Evolutionary conservation across 2,888 invertebrate genomes (phyloP), one percentile per base, ranked within the genome.

Genomic region (Nasonovia ribisnigri): DNA sequence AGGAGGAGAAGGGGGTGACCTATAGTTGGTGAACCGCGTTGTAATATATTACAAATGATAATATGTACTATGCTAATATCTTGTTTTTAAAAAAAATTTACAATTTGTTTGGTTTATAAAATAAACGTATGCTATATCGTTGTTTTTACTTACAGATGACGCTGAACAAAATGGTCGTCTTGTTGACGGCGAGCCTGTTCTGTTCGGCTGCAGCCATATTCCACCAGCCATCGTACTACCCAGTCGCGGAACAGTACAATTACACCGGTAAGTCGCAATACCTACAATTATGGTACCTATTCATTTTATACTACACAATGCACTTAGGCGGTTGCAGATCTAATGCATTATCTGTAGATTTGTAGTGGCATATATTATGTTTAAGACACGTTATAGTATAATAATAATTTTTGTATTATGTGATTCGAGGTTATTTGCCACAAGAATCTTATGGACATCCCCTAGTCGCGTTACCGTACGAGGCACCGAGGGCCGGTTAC

Each of bases 111-210:
- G 20, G 36, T 8, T 77, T 36, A 77, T 20, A 42, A 77, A 77
- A 77, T 36, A 36, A 57, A 3, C 3, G 2, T 20, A 20, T 77
- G 42, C 36, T 77, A 77, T 36, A 77, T 36, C 20, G 8, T 36
- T 0, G n/a, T 4, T 92, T 46, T 90, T n/a, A 29, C 84, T 93
- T 86, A 26, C 90, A 93, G 93, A 93, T 93, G 93, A 86, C 90
- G 93, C 86, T 86, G 90, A 93, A 48, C 90, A 93, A 93, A 60
- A 86, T 90, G 84, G 29, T 84, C 60, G 90, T 93, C 60, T 48
- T 90, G 36, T 36, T 93, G 57, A 84, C 90, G 46, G 90, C 93
- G 10, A 90, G 86, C 46, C 84, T 93, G 26, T 46, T 93, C 42
- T 93, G 93, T 29, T 29, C 90, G 60, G 93, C 60, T 29, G 36